Base-by-base conservation (phyloP, 2,888 invertebrate genomes). In the Exocentrus adspersus region DNA sequence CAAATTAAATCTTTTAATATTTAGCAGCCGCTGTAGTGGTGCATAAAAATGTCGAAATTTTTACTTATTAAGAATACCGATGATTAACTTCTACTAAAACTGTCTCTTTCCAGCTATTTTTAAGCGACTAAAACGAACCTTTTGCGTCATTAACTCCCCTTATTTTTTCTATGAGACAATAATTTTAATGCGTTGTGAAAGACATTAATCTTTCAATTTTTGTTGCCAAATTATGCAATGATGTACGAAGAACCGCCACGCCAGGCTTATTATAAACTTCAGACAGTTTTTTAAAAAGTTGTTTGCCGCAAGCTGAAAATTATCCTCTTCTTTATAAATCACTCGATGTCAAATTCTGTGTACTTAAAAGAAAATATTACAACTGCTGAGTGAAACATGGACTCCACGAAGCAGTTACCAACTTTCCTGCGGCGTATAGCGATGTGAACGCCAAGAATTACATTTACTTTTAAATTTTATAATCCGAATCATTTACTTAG, bases 161-260 rank as follows among this genome's bases (percentile, higher is more conserved):
- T 17, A 48, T 48, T 28, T 48, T 28, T 30, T 48, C n/a, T n/a
- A n/a, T n/a, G n/a, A 48, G 9, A 28, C 28, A 48, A 48, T 24
- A 14, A 48, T 48, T 24, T 48, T 48, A 48, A 28, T 48, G 17
- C 28, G 16, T 28, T 7, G 28, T 2, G 28, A 48, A 28, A 48
- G 24, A 30, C 24, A 46, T 46, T 46, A 24, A 46, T 46, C 46
- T 46, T 12, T 46, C 14, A 46, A 46, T 14, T 12, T 46, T 48
- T 48, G 28, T 28, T 28, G 48, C 16, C 28, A 28, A 28, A 48
- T 16, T 28, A 6, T 24, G 28, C 24, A 48, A 48, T 30, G 48
- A 14, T 48, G 28, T 48, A 16, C 17, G 16, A 48, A 24, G 28
- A n/a, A n/a, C n/a, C n/a, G 16, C 16, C 14, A 48, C 24, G 17